Evolutionary conservation across 2,113 vertebrate genomes (phyloP).

Genomic region (Cebidichthys violaceus): DNA sequence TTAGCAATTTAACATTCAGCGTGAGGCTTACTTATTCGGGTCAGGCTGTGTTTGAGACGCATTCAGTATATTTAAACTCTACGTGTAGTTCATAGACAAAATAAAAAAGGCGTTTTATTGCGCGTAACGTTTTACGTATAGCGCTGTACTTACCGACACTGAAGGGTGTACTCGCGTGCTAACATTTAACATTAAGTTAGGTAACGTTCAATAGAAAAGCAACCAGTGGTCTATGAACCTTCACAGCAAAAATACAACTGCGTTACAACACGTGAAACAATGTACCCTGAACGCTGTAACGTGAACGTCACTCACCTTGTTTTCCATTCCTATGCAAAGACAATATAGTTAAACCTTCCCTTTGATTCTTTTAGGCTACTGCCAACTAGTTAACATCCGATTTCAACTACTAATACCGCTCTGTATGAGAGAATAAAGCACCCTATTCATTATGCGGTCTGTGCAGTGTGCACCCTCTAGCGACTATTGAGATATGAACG

Average conservation of each 20-base stretch:
- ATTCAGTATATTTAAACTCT: background rate
- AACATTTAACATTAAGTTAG: background rate
- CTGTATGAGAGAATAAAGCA: slow-evolving; percentile 24
- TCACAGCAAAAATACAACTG: background rate
- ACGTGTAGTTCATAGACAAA: background rate
- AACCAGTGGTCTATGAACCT: background rate
- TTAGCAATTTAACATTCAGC: background rate
- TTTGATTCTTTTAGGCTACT: background rate
- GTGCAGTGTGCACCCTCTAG: slow-evolving; percentile 61
- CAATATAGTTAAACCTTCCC: background rate
- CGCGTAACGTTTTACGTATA: background rate
- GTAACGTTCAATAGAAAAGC: background rate
- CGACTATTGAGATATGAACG: slow-evolving; percentile 3
- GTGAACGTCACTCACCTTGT: slow-evolving; percentile 38
- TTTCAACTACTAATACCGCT: slow-evolving; percentile 18
- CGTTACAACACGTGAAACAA: background rate
- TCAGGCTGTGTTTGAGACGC: background rate
- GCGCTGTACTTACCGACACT: background rate
- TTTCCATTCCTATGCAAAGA: background rate
- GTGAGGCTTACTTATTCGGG: too few relatives aligned
- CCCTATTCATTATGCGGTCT: slow-evolving; percentile 25
- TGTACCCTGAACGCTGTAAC: background rate
- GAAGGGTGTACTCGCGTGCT: background rate
- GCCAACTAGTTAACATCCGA: background rate
- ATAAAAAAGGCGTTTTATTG: too few relatives aligned